Evolutionary conservation across 2,797 vertebrate genomes (phyloP).

Genomic region (Champsocephalus esox): DNA sequence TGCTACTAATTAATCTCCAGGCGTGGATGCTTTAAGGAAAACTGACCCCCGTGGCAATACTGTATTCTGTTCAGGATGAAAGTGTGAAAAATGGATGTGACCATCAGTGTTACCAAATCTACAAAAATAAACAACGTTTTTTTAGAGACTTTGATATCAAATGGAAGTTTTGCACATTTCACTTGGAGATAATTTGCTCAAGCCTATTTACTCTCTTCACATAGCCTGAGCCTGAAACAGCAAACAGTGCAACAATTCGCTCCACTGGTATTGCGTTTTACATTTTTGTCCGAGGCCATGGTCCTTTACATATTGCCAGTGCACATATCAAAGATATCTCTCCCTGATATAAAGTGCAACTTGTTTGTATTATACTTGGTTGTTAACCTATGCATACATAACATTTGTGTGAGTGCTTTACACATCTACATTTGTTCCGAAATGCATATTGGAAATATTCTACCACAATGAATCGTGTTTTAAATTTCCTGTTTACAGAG

Average conservation of each 20-base stretch:
- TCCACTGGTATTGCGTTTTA: slow-evolving; percentile 1
- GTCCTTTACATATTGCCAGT: slow-evolving; percentile 20
- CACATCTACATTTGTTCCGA: slow-evolving; percentile 10
- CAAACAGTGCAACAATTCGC: slow-evolving; percentile 17
- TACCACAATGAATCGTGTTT: slow-evolving; percentile 47
- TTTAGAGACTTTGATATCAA: slow-evolving; percentile 4
- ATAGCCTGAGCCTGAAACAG: slow-evolving; percentile 7
- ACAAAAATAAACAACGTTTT: slow-evolving; percentile 12
- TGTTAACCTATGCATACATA: neutral
- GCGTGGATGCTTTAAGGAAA: slow-evolving; percentile 10
- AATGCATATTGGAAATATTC: slow-evolving; percentile 23
- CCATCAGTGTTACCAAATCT: slow-evolving; percentile 19
- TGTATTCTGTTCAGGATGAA: slow-evolving; percentile 27
- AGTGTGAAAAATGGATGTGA: slow-evolving; percentile 31
- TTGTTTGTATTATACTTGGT: no score
- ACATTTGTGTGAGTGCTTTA: neutral
- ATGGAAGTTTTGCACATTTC: slow-evolving; percentile 18
- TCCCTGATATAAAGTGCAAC: neutral
- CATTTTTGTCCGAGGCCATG: slow-evolving; percentile 26
- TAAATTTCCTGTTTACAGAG: slow-evolving; percentile 57
- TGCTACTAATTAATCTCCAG: slow-evolving; percentile 48
- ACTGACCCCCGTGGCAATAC: slow-evolving; percentile 14
- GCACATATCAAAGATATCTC: neutral
- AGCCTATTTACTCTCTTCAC: slow-evolving; percentile 16
- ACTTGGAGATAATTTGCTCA: slow-evolving; percentile 25